These are phyloP conservation scores for Elaphurus davidianus DNA, from an alignment of 2,113 vertebrate species.

Conservation along the genomic window DNA sequence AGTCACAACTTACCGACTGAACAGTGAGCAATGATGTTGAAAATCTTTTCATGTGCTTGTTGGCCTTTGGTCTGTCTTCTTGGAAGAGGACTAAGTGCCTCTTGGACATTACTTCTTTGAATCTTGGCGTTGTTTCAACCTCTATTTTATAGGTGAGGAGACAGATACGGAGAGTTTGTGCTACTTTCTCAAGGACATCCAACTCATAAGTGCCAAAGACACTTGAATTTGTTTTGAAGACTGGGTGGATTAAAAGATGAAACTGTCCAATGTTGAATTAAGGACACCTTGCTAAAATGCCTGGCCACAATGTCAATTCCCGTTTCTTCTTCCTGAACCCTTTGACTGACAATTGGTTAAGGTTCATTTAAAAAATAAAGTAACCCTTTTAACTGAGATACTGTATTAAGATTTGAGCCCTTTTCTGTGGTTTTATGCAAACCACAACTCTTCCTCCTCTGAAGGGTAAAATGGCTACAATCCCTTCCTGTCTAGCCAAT, in stretches of 20 bases:
- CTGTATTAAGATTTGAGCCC: background rate
- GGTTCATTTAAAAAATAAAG: background rate
- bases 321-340: background rate
- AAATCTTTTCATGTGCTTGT: background rate
- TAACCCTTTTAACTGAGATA: background rate
- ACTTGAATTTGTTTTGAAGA: background rate
- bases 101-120: background rate
- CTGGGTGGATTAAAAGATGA: background rate
- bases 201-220: background rate
- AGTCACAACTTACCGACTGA: background rate
- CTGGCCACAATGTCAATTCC: background rate
- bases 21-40: background rate
- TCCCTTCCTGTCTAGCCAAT: background rate
- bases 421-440: background rate
- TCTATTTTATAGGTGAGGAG: background rate
- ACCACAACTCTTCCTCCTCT: background rate
- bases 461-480: background rate
- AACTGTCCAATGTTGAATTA: background rate
- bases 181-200: background rate
- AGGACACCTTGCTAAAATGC: background rate
- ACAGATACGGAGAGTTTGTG: background rate
- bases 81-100: background rate
- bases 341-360: background rate
- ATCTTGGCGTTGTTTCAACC: background rate
- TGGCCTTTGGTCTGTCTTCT: background rate